Conservation (phyloP, 2,888 invertebrate genomes). For the Andrena dorsata region DNA sequence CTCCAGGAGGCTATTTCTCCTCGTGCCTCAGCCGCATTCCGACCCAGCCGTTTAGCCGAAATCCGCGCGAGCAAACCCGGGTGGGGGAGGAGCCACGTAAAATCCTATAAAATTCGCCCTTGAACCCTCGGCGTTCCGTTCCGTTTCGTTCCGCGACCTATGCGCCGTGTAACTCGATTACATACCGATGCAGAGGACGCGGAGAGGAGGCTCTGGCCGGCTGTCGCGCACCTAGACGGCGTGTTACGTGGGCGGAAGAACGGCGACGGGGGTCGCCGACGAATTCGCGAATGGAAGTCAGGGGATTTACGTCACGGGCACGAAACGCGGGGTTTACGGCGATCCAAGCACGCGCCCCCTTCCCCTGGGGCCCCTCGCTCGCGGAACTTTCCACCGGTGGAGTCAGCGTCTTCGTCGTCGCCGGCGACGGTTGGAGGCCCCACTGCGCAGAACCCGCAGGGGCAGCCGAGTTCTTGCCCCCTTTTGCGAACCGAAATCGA, state of each 20-base stretch:
- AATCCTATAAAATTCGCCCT: constrained; percentile 55
- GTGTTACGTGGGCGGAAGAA: constrained; percentile 14
- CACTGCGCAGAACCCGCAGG: constrained; percentile 39
- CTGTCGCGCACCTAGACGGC: constrained; percentile 11
- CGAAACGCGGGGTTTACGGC: constrained; percentile 18
- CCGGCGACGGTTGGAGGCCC: neutral
- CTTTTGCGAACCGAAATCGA: constrained; percentile 29
- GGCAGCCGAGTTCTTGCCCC: too few relatives aligned
- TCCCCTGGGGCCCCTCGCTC: constrained; percentile 26
- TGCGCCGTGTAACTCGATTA: constrained; percentile 49
- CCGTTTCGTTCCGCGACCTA: constrained; percentile 47
- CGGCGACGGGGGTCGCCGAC: constrained; percentile 9
- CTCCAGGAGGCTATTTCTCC: neutral
- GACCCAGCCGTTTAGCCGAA: neutral
- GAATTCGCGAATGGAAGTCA: constrained; percentile 28
- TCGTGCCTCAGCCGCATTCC: neutral
- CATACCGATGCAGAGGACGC: constrained; percentile 34
- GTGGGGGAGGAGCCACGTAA: neutral
- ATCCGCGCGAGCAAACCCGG: constrained; percentile 21
- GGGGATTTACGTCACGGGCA: constrained; percentile 45
- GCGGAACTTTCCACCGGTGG: constrained; percentile 46
- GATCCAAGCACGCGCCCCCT: constrained; percentile 15
- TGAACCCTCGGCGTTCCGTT: constrained; percentile 40
- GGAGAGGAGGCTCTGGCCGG: neutral
- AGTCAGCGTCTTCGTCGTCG: neutral